Percentiles rank a stretch among this genome's conserved stretches.
These are phyloP conservation scores for Drosophila mayri DNA, from an alignment of 1,140 invertebrate genomes.

Conservation along the genomic window DNA sequence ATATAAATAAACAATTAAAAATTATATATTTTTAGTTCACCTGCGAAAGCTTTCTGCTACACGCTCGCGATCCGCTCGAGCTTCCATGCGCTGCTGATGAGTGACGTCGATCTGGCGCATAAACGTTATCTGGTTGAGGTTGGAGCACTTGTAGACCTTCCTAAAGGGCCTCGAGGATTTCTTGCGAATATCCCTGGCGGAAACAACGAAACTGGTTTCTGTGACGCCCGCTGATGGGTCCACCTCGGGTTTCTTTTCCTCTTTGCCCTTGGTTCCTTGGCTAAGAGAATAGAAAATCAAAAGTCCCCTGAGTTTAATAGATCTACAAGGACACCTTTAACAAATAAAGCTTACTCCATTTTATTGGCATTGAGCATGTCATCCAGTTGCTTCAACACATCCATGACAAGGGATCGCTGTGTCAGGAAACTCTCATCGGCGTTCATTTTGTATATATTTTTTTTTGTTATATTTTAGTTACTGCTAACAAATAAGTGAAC, in stretches of 20 bases:
- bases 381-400: slow-evolving; percentile 28
- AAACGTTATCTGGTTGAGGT: slow-evolving; percentile 34
- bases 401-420: slow-evolving; percentile 24
- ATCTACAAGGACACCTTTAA: background rate
- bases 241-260: slow-evolving; percentile 25
- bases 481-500: slow-evolving; percentile 5
- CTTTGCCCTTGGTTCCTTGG: slow-evolving; percentile 34
- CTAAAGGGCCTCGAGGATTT: background rate
- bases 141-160: background rate
- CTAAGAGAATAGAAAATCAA: background rate
- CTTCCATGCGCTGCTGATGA: background rate
- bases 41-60: slow-evolving; percentile 56
- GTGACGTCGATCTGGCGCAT: slow-evolving; percentile 56
- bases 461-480: background rate
- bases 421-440: slow-evolving; percentile 46
- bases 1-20: background rate
- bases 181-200: background rate
- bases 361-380: slow-evolving; percentile 37
- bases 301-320: too few relatives aligned
- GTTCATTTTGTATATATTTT: slow-evolving; percentile 12
- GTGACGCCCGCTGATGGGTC: slow-evolving; percentile 42
- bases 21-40: slow-evolving; percentile 4
- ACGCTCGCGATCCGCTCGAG: slow-evolving; percentile 31
- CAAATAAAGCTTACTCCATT: slow-evolving; percentile 32
- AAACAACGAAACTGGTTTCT: slow-evolving; percentile 19